Evolutionary conservation across 2,888 invertebrate genomes (phyloP), one percentile per base, ranked within the genome.

Genomic region (Aleiodes leptofemur): DNA sequence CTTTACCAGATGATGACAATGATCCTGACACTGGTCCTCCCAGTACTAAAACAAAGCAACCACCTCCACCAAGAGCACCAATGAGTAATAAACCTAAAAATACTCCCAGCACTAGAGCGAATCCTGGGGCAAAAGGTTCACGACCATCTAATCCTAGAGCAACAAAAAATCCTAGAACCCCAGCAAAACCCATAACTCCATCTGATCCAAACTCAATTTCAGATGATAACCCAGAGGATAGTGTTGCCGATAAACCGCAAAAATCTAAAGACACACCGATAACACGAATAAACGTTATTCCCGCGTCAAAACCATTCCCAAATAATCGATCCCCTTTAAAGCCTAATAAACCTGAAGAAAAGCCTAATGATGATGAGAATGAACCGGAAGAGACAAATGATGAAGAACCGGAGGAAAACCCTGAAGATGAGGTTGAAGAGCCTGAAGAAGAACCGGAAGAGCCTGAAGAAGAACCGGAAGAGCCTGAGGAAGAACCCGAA

Each of bases 1-100:
- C 76, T 51, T 55, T n/a, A 56, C 48, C 43, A 23, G 73, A 73
- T 69, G 71, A 73, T 76, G 72, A 73, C 68, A 4, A 69, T 77
- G 57, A 57, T 57, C 77, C 77, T 38, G 72, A 77, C 23, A 77
- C 76, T 56, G 77, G 74, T 76, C 79, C 80, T 74, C 78, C 80
- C 13, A 71, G 75, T 23, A 66, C 69, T 3, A 78, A 56, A 23
- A 51, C 73, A 2, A 76, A 70, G 53, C 72, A 73, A 29, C 76
- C 71, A 16, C n/a, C 31, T 11, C 61, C 76, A 9, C 6, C 71
- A 0, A 75, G 71, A 34, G 51, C 73, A 56, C 70, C 61, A 14
- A 16, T 8, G 53, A 78, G 53, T 72, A 69, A 72, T 34, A 1
- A 64, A 31, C 38, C 29, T 53, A 53, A 48, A 53, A 72, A 74